Evolutionary conservation across 2,888 invertebrate species (phyloP).

Genomic region (Nomada hirtipes): DNA sequence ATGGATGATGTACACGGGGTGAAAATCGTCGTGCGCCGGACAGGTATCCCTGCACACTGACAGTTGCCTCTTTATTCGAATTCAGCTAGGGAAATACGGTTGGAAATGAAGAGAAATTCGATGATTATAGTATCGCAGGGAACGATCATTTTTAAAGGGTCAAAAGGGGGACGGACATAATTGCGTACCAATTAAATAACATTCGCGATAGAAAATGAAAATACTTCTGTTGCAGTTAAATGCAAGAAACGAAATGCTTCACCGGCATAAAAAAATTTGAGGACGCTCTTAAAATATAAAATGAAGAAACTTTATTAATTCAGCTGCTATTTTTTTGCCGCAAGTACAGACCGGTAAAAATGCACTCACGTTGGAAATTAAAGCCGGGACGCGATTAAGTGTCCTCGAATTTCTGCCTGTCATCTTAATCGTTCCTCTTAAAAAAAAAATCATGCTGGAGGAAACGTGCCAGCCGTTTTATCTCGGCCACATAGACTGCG

Average conservation of each 20-base stretch:
- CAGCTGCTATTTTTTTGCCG: not conserved
- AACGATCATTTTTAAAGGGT: no score
- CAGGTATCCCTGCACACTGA: slow-evolving; percentile 2
- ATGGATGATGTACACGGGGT: slow-evolving; percentile 54
- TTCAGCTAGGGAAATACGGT: slow-evolving; percentile 22
- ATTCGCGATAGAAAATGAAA: no score
- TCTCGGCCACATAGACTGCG: slow-evolving; percentile 7
- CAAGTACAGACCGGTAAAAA: not conserved
- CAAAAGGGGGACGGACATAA: no score
- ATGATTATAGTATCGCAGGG: not conserved
- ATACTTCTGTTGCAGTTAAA: no score
- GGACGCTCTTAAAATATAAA: not conserved
- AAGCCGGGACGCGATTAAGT: slow-evolving; percentile 2
- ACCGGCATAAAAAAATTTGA: no score
- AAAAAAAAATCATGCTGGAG: slow-evolving; percentile 18
- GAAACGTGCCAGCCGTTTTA: slow-evolving; percentile 21
- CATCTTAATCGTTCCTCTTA: not conserved
- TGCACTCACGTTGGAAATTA: not conserved
- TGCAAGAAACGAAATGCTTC: no score
- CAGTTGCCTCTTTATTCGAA: slow-evolving; percentile 37
- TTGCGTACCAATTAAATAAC: no score
- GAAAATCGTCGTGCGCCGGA: slow-evolving; percentile 44
- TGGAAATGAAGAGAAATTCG: slow-evolving; percentile 21
- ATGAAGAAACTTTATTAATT: not conserved
- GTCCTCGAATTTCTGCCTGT: not conserved